Conservation (phyloP, 2,113 vertebrate genomes). For the Pholis gunnellus region DNA sequence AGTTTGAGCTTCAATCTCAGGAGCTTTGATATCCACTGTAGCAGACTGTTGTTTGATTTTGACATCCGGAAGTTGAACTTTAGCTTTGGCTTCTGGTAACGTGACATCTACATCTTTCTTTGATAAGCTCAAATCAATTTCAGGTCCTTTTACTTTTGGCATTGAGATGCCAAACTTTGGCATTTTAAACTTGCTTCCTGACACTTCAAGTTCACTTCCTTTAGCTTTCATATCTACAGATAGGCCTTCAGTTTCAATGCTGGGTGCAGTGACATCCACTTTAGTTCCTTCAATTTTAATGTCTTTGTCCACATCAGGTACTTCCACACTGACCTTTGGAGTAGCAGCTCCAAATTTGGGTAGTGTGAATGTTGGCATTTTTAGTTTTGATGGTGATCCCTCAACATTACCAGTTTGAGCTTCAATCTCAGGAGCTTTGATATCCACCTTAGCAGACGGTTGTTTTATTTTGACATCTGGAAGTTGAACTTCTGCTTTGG, state of each 20-base stretch:
- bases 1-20: background rate
- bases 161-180: slow-evolving; percentile 58
- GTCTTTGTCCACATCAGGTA: slow-evolving; percentile 29
- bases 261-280: slow-evolving; percentile 22
- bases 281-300: slow-evolving; percentile 18
- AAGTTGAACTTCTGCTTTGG: slow-evolving; percentile 18
- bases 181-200: slow-evolving; percentile 42
- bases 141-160: slow-evolving; percentile 5
- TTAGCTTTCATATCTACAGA: slow-evolving; percentile 17
- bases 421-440: slow-evolving; percentile 29
- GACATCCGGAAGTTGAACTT: slow-evolving; percentile 9
- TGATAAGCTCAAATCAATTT: slow-evolving; percentile 28
- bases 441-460: slow-evolving; percentile 21
- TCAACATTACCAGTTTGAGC: background rate
- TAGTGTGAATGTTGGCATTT: slow-evolving; percentile 66
- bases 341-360: slow-evolving; percentile 35
- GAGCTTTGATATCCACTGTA: slow-evolving; percentile 37
- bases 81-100: slow-evolving; percentile 23
- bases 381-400: slow-evolving; percentile 62
- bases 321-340: background rate
- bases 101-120: slow-evolving; percentile 26
- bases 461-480: slow-evolving; percentile 20
- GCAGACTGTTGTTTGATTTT: slow-evolving; percentile 13
- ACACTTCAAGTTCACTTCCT: background rate
- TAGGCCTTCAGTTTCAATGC: background rate